These are phyloP conservation scores for Coracias cyanogaster DNA, from an alignment of 2,797 vertebrate species.

Conservation along the genomic window DNA sequence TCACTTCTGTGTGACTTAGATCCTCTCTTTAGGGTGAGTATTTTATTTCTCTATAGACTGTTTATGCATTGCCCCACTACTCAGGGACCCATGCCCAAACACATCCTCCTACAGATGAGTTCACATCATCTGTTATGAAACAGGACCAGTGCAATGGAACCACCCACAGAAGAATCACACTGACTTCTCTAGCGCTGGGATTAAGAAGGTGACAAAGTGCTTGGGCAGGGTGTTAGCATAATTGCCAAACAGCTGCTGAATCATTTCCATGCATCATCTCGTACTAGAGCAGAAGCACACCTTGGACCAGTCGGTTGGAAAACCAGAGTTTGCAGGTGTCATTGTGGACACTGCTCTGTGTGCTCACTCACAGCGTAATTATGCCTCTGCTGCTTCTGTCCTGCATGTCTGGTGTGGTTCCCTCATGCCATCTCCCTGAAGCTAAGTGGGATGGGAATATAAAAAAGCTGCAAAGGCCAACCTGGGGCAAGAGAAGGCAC, in stretches of 20 bases:
- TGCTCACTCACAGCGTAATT: background rate
- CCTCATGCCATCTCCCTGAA: background rate
- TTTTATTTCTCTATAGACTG: background rate
- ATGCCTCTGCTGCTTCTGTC: background rate
- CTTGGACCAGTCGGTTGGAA: background rate
- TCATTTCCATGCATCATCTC: background rate
- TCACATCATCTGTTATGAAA: background rate
- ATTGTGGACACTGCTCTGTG: background rate
- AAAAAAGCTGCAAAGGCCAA: rapidly evolving
- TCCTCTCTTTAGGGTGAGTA: background rate
- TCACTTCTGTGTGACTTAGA: background rate
- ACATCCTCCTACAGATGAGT: background rate
- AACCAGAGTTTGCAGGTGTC: background rate
- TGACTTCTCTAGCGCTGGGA: background rate
- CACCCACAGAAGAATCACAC: background rate
- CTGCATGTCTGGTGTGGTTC: rapidly evolving
- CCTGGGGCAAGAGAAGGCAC: background rate
- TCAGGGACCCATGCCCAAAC: background rate
- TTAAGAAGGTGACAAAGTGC: background rate
- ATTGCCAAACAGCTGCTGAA: background rate
- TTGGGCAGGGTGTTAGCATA: background rate
- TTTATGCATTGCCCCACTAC: background rate
- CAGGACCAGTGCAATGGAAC: background rate
- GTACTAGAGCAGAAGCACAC: background rate
- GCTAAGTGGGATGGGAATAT: background rate